Conservation (phyloP, 2,113 vertebrate genomes). For the Pan paniscus region DNA sequence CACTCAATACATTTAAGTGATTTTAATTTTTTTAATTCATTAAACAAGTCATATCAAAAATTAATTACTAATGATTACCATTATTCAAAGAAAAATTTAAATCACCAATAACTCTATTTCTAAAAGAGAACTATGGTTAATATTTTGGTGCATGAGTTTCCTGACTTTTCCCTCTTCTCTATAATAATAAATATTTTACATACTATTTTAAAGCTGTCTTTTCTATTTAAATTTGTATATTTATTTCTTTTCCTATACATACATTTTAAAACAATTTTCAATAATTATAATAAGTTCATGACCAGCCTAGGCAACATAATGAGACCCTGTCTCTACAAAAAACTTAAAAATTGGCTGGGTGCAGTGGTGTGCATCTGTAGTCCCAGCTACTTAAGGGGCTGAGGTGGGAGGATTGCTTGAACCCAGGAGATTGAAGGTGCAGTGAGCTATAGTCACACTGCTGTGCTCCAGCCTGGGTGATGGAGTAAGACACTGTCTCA, state of each 20-base stretch:
- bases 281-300: background rate
- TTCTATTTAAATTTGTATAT: background rate
- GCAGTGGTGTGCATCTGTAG: no score
- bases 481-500: no score
- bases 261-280: slow-evolving; percentile 32
- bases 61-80: background rate
- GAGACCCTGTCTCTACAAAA: no score
- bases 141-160: background rate
- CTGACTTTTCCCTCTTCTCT: background rate
- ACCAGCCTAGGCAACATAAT: no score
- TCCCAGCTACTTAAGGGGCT: no score
- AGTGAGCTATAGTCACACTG: no score
- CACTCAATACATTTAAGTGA: background rate
- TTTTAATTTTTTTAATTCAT: background rate
- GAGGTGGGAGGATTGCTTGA: no score
- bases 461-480: no score
- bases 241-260: background rate
- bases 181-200: background rate
- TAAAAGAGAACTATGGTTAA: background rate
- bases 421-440: no score
- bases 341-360: no score
- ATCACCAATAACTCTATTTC: background rate
- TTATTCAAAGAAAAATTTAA: slow-evolving; percentile 28
- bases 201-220: slow-evolving; percentile 14
- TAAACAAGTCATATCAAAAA: no score